Conservation (phyloP, 2,888 invertebrate genomes). For the Chrysolina americana region DNA sequence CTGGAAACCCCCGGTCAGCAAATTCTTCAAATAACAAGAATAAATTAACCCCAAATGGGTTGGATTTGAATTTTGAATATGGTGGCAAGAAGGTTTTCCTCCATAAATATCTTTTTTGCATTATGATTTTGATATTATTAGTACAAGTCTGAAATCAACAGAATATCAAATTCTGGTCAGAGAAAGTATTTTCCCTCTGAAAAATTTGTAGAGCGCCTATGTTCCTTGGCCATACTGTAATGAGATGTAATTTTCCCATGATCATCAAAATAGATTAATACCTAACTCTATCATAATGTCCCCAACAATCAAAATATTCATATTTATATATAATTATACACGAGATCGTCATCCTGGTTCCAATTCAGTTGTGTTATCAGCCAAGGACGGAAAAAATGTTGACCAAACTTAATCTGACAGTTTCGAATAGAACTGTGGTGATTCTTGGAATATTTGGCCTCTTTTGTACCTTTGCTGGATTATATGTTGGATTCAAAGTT, state of each 20-base stretch:
- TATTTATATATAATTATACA: slow-evolving; percentile 9
- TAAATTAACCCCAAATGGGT: no score
- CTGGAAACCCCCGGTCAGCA: no score
- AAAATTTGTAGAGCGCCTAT: neutral
- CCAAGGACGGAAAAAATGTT: slow-evolving; percentile 38
- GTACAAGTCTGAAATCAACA: no score
- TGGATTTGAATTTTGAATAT: no score
- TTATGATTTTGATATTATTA: no score
- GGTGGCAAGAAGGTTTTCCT: no score
- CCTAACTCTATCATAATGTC: slow-evolving; percentile 7
- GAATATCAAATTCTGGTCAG: no score
- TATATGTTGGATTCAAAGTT: slow-evolving; percentile 54
- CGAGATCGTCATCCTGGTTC: slow-evolving; percentile 6
- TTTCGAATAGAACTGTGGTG: slow-evolving; percentile 49
- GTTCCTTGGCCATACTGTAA: neutral
- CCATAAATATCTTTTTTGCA: no score
- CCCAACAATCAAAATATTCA: slow-evolving; percentile 12
- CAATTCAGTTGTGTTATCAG: slow-evolving; percentile 9
- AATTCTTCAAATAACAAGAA: no score
- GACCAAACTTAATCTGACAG: slow-evolving; percentile 44
- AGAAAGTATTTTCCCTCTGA: no score
- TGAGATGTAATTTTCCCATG: slow-evolving; percentile 12
- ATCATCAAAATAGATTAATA: slow-evolving; percentile 10
- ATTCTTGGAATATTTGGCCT: slow-evolving; percentile 52
- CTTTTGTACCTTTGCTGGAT: slow-evolving; percentile 47